These are phyloP conservation scores for Tridacna gigas DNA, from an alignment of 2,888 invertebrate species.

Conservation along the genomic window DNA sequence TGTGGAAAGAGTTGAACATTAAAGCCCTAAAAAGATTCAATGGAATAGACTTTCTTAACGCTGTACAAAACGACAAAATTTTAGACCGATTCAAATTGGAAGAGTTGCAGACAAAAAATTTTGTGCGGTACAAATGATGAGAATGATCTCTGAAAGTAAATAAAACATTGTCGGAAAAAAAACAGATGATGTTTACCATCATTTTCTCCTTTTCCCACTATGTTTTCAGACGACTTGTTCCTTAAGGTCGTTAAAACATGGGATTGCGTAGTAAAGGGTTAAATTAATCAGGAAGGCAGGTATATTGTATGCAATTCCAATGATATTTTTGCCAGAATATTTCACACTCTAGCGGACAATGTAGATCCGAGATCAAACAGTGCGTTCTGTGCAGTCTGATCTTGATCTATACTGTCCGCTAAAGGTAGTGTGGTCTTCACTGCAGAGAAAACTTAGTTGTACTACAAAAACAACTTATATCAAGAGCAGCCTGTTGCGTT, in stretches of 20 bases:
- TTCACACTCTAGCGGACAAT: not conserved
- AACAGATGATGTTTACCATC: not conserved
- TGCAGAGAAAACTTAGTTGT: no score
- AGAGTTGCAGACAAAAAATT: not conserved
- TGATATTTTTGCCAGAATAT: not conserved
- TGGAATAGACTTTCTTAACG: no score
- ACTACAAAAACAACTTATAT: not conserved
- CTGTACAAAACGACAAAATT: no score
- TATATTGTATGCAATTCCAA: not conserved
- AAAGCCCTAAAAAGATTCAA: no score
- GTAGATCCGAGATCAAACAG: no score
- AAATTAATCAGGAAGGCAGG: not conserved
- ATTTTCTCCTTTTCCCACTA: constrained; percentile 3
- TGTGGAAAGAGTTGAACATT: constrained; percentile 4
- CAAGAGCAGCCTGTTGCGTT: no score
- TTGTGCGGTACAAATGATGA: no score
- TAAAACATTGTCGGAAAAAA: not conserved
- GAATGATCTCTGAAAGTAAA: not conserved
- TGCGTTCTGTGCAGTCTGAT: not conserved
- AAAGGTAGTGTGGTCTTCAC: not conserved
- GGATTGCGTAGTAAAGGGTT: not conserved
- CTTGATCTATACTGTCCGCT: not conserved
- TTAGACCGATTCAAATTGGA: not conserved
- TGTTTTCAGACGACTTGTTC: not conserved
- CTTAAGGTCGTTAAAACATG: not conserved